A percentile compares a stretch with the other conserved stretches of the same genome.
These are phyloP conservation scores for Campoletis sonorensis DNA, from an alignment of 1,140 invertebrate genomes.

Conservation along the genomic window DNA sequence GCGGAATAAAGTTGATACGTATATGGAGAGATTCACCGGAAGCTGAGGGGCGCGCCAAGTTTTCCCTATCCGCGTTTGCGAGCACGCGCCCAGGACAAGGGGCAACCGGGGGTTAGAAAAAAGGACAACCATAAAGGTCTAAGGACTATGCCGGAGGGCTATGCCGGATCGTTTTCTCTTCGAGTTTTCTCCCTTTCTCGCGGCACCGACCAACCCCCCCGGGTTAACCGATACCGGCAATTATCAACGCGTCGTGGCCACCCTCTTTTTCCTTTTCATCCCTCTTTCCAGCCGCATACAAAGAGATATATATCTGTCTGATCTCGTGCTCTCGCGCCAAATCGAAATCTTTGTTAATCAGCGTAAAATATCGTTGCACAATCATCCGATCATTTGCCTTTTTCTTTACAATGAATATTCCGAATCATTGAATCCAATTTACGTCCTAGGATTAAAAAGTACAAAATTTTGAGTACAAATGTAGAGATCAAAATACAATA, in stretches of 20 bases:
- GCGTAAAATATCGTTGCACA: conserved; percentile 1
- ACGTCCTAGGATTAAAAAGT: neutral
- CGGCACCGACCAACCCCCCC: conserved; percentile 60
- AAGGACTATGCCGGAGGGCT: conserved; percentile 47
- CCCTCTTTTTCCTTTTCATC: conserved; percentile 51
- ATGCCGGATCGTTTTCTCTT: conserved; percentile 40
- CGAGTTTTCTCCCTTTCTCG: conserved; percentile 46
- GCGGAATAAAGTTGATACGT: conserved; percentile 37
- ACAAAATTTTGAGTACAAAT: neutral
- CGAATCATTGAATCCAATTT: conserved; percentile 19
- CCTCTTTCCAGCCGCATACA: conserved; percentile 40
- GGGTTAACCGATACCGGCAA: conserved; percentile 77
- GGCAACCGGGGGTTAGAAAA: neutral
- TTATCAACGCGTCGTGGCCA: conserved; percentile 74
- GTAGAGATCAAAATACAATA: neutral
- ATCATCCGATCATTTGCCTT: too few relatives aligned
- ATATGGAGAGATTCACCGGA: conserved; percentile 58
- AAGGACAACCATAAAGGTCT: conserved; percentile 36
- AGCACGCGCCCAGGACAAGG: conserved; percentile 40
- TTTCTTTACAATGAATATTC: neutral
- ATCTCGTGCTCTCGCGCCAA: neutral
- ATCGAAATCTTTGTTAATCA: neutral
- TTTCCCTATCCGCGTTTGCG: conserved; percentile 63
- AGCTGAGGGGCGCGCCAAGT: conserved; percentile 72
- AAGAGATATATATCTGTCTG: conserved; percentile 45